Evolutionary conservation across 2,113 vertebrate species (phyloP).

Genomic region (Furnarius figulus): DNA sequence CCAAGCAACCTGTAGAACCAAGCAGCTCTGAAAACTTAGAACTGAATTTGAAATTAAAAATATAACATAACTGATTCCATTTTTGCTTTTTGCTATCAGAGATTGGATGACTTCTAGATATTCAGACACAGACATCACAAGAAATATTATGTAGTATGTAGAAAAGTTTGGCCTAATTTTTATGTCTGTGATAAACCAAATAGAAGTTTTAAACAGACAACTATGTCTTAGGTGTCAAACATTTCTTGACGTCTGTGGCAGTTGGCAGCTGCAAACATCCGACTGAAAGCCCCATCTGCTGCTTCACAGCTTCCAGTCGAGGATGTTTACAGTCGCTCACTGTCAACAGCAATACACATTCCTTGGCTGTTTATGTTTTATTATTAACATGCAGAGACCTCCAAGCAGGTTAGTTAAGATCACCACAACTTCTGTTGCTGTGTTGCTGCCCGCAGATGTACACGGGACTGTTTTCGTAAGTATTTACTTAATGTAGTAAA

Average conservation of each 20-base stretch:
- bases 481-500: background rate
- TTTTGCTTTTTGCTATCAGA: background rate
- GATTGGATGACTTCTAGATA: background rate
- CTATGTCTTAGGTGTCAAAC: conserved; percentile 50
- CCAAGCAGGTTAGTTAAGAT: conserved; percentile 36
- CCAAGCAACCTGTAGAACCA: background rate
- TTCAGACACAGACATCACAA: background rate
- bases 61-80: background rate
- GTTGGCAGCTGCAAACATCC: conserved; percentile 99
- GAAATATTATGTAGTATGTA: background rate
- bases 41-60: background rate
- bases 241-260: conserved; percentile 84
- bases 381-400: conserved; percentile 38
- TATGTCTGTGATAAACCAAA: conserved; percentile 14
- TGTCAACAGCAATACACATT: conserved; percentile 73
- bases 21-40: background rate
- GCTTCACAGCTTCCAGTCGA: conserved; percentile 98
- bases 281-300: conserved; percentile 93
- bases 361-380: conserved; percentile 54
- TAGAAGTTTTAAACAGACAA: conserved; percentile 20
- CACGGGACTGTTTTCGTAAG: accelerated
- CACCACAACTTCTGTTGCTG: background rate
- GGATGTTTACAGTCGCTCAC: conserved; percentile 99
- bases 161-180: background rate
- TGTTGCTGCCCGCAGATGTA: background rate